Percentiles rank a stretch among this genome's conserved stretches.
phyloP scores from a whole-genome alignment of 2,113 vertebrate genomes.

The Psittacula cyanocephala region DNA sequence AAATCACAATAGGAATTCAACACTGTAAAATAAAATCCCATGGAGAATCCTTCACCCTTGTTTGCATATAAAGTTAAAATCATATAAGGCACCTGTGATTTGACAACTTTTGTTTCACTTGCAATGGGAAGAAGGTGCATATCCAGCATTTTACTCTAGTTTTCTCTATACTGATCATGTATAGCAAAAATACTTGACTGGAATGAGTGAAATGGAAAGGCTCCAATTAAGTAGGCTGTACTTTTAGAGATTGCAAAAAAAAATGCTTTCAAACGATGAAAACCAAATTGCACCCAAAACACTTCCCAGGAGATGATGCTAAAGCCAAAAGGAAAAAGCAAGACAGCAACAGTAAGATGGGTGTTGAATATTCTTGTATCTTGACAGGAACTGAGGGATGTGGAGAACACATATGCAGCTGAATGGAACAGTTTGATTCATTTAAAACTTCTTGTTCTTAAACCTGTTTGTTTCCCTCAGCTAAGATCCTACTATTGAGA shows the following conservation, averaged over 20 bases:
- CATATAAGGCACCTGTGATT: background rate
- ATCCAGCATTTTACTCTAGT: background rate
- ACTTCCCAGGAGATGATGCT: background rate
- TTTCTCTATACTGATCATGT: background rate
- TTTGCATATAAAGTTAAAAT: background rate
- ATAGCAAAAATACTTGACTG: background rate
- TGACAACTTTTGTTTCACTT: background rate
- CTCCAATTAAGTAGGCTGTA: background rate
- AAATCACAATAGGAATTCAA: background rate
- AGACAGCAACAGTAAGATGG: background rate
- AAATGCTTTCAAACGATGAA: background rate
- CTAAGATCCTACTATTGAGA: background rate
- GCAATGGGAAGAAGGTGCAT: background rate
- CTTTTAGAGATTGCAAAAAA: background rate
- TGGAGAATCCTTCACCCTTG: background rate
- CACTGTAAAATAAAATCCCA: background rate
- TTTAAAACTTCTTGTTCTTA: background rate
- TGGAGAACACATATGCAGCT: background rate
- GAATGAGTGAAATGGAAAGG: background rate
- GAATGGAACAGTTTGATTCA: background rate
- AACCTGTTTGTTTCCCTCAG: background rate
- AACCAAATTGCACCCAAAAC: background rate
- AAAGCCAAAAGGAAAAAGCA: background rate
- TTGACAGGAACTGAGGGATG: background rate
- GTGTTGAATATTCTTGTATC: background rate